Base-by-base conservation (phyloP, 2,113 vertebrate species). In the Lophius piscatorius region DNA sequence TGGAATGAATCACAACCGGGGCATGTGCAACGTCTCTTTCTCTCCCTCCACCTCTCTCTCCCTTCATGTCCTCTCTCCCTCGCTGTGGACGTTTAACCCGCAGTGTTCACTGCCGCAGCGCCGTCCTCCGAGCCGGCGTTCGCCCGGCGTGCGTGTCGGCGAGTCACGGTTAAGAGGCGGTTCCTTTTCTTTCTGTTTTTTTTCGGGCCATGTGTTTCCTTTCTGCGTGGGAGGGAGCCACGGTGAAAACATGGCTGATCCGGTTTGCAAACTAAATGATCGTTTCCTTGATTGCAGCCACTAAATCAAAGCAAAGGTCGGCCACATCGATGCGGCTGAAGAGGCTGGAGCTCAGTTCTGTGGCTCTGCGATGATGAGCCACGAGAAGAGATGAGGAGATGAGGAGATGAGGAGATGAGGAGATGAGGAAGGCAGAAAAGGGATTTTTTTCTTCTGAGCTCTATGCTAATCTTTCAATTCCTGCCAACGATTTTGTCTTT, bases 1-100 rank as follows among this genome's bases (percentile, higher is more conserved):
- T 87, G 83, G 86, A 90, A 91, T 91, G 90, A 91, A 91, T 91
- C 90, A 88, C 81, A 81, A 87, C 60, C 85, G 74, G 83, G 65
- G 74, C 87, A 90, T 90, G 87, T 88, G 90, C 83, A 84, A 74
- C 45, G 76, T 82, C 87, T 87, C 75, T 69, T 61, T 79, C 70
- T 74, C 76, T 78, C 71, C 70, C 70, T 87, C 74, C 70, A 80
- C 71, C 70, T 74, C 56, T 61, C 63, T 67, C 45, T 52, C 55
- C 47, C 41, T 36, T 52, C 51, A 42, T 65, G 70, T 48, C 60
- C 47, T 48, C 57, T 64, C 58, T 61, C 59, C 51, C 54, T 55
- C 45, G 12, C 57, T 71, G 50, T 52, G 50, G 58, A 65, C 66
- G 78, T 80, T 76, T 70, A 74, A 76, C 79, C 58, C 24, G 72